Evolutionary conservation across 2,113 vertebrate genomes (phyloP).

Genomic region (Copsychus sechellarum): DNA sequence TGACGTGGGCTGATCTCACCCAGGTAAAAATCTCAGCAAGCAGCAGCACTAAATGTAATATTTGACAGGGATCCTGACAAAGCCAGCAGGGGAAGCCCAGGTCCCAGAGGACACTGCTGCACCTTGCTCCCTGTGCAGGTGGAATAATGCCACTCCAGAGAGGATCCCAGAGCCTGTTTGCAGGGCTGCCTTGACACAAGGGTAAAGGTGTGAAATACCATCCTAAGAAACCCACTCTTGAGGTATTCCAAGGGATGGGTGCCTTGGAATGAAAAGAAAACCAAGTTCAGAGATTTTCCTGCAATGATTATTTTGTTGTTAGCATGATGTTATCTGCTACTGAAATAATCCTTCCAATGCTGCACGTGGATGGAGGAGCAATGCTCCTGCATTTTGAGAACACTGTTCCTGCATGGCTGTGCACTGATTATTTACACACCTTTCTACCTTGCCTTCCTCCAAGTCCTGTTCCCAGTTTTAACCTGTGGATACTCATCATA

Average conservation of each 20-base stretch:
- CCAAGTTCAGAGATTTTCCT: background rate
- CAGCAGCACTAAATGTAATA: background rate
- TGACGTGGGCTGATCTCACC: background rate
- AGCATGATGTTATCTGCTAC: background rate
- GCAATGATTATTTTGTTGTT: background rate
- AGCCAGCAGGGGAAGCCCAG: background rate
- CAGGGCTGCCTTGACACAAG: background rate
- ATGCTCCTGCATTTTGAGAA: background rate
- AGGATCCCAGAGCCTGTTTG: background rate
- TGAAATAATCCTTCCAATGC: background rate
- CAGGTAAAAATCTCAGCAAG: background rate
- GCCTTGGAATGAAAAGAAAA: background rate
- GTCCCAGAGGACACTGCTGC: background rate
- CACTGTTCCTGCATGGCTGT: rapidly evolving
- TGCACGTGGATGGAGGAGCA: rapidly evolving
- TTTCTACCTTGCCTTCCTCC: background rate
- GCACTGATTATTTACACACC: background rate
- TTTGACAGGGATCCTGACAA: background rate
- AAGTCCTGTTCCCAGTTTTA: background rate
- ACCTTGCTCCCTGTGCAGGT: background rate
- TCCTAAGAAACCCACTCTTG: background rate
- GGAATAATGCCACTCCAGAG: background rate
- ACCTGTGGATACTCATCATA: background rate
- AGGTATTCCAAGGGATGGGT: background rate
- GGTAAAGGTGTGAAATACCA: background rate